Evolutionary conservation across 1,140 invertebrate genomes (phyloP).

Genomic region (Sminthurides bifidus): DNA sequence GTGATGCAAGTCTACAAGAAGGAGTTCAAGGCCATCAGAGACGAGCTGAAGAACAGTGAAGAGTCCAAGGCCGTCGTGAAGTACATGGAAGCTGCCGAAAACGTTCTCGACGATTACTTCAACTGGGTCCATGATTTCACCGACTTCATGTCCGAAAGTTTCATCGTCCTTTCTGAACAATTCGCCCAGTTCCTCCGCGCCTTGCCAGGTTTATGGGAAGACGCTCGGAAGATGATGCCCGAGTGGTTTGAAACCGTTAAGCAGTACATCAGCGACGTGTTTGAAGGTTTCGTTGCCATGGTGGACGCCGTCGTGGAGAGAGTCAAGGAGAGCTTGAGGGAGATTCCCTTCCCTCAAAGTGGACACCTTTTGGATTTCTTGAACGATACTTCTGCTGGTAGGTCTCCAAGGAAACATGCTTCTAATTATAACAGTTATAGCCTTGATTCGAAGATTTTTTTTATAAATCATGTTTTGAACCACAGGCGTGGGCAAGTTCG

Average conservation of each 20-base stretch:
- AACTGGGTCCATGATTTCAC: background rate
- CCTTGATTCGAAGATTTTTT: background rate
- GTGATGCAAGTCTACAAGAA: slow-evolving; percentile 5
- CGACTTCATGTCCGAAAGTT: background rate
- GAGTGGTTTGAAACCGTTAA: background rate
- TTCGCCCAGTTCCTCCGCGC: background rate
- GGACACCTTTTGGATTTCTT: slow-evolving; percentile 10
- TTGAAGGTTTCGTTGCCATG: background rate
- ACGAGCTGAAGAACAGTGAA: slow-evolving; percentile 13
- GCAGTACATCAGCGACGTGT: background rate
- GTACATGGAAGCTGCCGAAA: background rate
- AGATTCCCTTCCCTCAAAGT: background rate
- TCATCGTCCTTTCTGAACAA: background rate
- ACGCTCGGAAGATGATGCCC: background rate
- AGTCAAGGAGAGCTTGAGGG: background rate
- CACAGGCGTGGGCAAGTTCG: slow-evolving; percentile 12
- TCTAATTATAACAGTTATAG: background rate
- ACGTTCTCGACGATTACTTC: background rate
- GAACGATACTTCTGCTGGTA: slow-evolving; percentile 11
- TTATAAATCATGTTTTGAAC: background rate
- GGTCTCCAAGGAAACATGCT: background rate
- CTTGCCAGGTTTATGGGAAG: background rate
- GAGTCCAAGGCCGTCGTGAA: slow-evolving; percentile 17
- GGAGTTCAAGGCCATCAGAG: slow-evolving; percentile 12
- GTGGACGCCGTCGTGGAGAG: slow-evolving; percentile 13